Percentiles rank a stretch among this genome's conserved stretches.
Conservation (phyloP, 2,888 invertebrate species). For the Mimas tiliae region DNA sequence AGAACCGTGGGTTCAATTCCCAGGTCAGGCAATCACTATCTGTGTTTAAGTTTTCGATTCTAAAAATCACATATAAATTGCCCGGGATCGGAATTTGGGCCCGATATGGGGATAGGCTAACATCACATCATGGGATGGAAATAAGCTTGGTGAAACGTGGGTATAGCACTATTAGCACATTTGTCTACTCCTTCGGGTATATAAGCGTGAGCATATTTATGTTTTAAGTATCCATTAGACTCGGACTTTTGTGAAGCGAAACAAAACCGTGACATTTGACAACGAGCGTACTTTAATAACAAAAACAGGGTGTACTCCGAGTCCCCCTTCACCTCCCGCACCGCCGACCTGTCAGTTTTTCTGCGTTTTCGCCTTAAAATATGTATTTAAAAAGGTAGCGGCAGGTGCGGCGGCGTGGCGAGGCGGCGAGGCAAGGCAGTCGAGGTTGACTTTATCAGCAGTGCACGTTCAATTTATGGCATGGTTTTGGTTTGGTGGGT, state of each 20-base stretch:
- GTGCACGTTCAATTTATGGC: conserved; percentile 40
- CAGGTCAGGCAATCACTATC: too few species aligned
- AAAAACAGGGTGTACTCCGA: conserved; percentile 4
- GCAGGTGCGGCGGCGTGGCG: conserved; percentile 62
- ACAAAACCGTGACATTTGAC: conserved; percentile 21
- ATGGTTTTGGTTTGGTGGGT: conserved; percentile 27
- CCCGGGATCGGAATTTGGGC: too few species aligned
- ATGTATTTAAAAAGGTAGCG: conserved; percentile 61
- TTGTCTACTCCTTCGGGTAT: too few species aligned
- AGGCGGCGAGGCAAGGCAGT: conserved; percentile 54
- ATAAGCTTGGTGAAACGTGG: too few species aligned
- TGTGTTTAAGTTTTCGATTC: too few species aligned
- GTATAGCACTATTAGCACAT: too few species aligned
- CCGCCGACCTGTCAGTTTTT: conserved; percentile 58
- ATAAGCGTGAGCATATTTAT: not conserved
- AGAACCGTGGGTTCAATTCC: too few species aligned
- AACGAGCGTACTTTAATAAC: conserved; percentile 6
- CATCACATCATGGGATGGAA: too few species aligned
- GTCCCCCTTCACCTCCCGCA: not conserved
- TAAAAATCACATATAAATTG: too few species aligned
- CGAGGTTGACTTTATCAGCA: conserved; percentile 62
- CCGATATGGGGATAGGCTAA: too few species aligned
- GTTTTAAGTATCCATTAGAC: not conserved
- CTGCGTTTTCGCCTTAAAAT: conserved; percentile 68
- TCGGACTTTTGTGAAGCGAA: not conserved